Conservation (phyloP, 2,797 vertebrate species). For the Geotrypetes seraphini region DNA sequence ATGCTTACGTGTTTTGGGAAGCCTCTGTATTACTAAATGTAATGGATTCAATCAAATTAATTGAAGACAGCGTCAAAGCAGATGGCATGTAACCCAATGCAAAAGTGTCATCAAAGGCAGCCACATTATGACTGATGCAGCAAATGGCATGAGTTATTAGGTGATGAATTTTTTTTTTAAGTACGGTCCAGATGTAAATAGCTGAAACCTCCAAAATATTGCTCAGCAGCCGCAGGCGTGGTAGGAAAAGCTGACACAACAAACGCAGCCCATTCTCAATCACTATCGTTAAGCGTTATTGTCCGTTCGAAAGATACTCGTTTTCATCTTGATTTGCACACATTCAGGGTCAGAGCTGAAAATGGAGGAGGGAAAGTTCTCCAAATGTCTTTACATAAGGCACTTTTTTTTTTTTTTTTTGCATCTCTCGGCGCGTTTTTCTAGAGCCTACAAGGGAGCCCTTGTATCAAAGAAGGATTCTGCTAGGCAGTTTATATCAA, state of each 20-base stretch:
- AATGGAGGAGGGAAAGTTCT: too few species aligned
- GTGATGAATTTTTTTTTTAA: slow-evolving; percentile 52
- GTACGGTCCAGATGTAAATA: slow-evolving; percentile 55
- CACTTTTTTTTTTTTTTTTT: slow-evolving; percentile 51
- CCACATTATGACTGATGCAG: slow-evolving; percentile 37
- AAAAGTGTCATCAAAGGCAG: slow-evolving; percentile 36
- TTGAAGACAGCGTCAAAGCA: slow-evolving; percentile 16
- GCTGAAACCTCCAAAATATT: slow-evolving; percentile 48
- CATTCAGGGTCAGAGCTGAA: too few species aligned
- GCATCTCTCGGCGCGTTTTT: slow-evolving; percentile 29
- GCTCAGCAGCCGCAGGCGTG: slow-evolving; percentile 53
- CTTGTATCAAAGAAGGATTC: not conserved
- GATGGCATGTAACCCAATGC: slow-evolving; percentile 14
- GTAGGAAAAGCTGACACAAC: slow-evolving; percentile 53
- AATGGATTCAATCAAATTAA: slow-evolving; percentile 6
- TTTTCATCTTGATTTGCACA: slow-evolving; percentile 45
- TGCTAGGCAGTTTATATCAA: slow-evolving; percentile 16
- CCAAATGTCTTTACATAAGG: slow-evolving; percentile 33
- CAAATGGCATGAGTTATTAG: slow-evolving; percentile 48
- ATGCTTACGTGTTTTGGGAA: too few species aligned
- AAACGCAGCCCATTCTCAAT: slow-evolving; percentile 55
- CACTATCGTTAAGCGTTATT: slow-evolving; percentile 48
- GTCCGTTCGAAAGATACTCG: slow-evolving; percentile 47
- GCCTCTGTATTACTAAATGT: slow-evolving; percentile 22
- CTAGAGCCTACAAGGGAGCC: too few species aligned